These are phyloP conservation scores for Archivesica marissinica DNA, from an alignment of 1,140 invertebrate genomes.

Conservation along the genomic window DNA sequence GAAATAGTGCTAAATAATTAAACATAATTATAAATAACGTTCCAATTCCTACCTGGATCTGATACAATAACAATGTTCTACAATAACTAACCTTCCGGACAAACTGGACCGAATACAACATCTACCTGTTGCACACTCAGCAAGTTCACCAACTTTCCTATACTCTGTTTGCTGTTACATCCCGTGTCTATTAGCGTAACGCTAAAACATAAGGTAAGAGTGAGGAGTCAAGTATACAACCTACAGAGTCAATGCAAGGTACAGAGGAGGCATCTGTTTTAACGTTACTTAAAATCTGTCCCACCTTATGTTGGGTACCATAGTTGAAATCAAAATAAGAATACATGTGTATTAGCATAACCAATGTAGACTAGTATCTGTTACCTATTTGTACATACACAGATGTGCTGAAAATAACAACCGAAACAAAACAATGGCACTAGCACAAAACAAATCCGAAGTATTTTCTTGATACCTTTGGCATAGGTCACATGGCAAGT, in stretches of 20 bases:
- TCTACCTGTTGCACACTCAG: constrained; percentile 34
- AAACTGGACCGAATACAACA: constrained; percentile 48
- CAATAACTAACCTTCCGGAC: constrained; percentile 32
- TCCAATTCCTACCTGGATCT: neutral
- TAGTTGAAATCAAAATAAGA: no score
- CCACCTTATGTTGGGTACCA: no score
- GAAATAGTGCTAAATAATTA: neutral
- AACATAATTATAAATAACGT: neutral
- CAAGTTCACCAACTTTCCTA: constrained; percentile 29
- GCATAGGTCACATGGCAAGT: neutral
- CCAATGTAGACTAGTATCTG: no score
- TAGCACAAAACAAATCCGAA: neutral
- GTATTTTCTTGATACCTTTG: neutral
- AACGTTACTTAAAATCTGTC: neutral
- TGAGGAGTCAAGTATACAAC: neutral
- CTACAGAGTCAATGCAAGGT: neutral
- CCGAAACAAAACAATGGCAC: neutral
- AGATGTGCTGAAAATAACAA: neutral
- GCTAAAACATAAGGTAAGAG: neutral
- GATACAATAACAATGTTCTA: neutral
- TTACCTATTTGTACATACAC: no score
- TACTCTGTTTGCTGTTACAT: constrained; percentile 40
- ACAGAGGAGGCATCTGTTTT: neutral
- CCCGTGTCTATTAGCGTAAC: constrained; percentile 31
- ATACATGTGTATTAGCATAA: no score